Conservation (phyloP, 1,140 invertebrate genomes). For the Diprion similis region DNA sequence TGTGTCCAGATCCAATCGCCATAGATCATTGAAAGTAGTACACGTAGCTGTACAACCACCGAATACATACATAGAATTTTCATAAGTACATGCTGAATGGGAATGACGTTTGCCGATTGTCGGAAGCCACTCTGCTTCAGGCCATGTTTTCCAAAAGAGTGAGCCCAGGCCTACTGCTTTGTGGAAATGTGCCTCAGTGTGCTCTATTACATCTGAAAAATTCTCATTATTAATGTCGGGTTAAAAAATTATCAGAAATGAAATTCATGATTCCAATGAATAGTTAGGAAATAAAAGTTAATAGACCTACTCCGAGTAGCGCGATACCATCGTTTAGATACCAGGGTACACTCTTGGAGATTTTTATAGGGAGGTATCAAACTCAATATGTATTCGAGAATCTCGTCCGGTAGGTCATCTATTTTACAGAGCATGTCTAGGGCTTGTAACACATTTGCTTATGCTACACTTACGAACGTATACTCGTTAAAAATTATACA, state of each 20-base stretch:
- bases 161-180: slow-evolving; percentile 74
- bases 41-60: slow-evolving; percentile 93
- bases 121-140: slow-evolving; percentile 63
- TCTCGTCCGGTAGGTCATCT: slow-evolving; percentile 86
- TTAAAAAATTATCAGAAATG: no score
- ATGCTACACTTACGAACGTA: no score
- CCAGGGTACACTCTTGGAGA: slow-evolving; percentile 82
- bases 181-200: slow-evolving; percentile 71
- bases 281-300: slow-evolving; percentile 15
- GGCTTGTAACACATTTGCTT: no score
- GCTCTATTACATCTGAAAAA: slow-evolving; percentile 75
- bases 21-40: slow-evolving; percentile 97
- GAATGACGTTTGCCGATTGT: slow-evolving; percentile 90
- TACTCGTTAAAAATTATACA: slow-evolving; percentile 16
- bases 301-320: slow-evolving; percentile 78
- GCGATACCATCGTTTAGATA: slow-evolving; percentile 84
- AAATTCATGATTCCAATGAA: slow-evolving; percentile 5
- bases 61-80: slow-evolving; percentile 92
- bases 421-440: slow-evolving; percentile 60
- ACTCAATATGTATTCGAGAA: slow-evolving; percentile 90
- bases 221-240: slow-evolving; percentile 19
- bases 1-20: slow-evolving; percentile 88
- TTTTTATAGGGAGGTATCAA: slow-evolving; percentile 90
- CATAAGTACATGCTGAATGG: slow-evolving; percentile 85
- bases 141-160: slow-evolving; percentile 71